These are phyloP conservation scores for Cossypha caffra DNA, from an alignment of 2,797 vertebrate species.

Conservation along the genomic window DNA sequence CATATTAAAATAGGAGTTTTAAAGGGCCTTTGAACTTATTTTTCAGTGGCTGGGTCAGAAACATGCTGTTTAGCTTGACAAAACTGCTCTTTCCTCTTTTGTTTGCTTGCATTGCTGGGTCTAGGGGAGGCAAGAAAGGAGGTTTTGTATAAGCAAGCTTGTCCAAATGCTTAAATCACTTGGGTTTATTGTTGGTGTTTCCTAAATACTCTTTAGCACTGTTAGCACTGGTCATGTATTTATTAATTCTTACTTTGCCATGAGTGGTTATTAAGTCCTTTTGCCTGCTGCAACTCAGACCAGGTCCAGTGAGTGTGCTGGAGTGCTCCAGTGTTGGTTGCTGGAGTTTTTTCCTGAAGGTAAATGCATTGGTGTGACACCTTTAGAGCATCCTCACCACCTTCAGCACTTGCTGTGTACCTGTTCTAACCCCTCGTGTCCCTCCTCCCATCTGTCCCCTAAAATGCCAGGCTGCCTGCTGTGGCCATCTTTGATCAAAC, in stretches of 20 bases:
- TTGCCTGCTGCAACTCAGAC: background rate
- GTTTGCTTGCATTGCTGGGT: background rate
- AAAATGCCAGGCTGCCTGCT: background rate
- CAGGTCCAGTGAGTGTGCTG: background rate
- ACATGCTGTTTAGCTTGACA: background rate
- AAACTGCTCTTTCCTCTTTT: background rate
- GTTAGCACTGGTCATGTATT: background rate
- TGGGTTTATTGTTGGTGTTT: background rate
- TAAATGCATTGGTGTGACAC: background rate
- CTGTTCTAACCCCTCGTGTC: background rate
- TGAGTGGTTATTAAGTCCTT: background rate
- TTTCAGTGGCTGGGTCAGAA: constrained; percentile 19
- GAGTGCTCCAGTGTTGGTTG: background rate
- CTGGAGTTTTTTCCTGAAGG: background rate
- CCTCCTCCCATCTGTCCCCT: background rate
- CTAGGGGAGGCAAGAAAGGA: background rate
- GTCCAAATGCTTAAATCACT: background rate
- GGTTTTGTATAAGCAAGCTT: background rate
- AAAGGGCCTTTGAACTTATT: constrained; percentile 47
- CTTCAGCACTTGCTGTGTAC: background rate
- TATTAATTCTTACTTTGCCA: background rate
- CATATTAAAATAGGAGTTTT: constrained; percentile 55
- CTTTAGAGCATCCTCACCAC: background rate
- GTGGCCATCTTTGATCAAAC: background rate
- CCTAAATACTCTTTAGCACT: background rate